phyloP scores from a whole-genome alignment of 2,113 vertebrate genomes.

The Mobula hypostoma region DNA sequence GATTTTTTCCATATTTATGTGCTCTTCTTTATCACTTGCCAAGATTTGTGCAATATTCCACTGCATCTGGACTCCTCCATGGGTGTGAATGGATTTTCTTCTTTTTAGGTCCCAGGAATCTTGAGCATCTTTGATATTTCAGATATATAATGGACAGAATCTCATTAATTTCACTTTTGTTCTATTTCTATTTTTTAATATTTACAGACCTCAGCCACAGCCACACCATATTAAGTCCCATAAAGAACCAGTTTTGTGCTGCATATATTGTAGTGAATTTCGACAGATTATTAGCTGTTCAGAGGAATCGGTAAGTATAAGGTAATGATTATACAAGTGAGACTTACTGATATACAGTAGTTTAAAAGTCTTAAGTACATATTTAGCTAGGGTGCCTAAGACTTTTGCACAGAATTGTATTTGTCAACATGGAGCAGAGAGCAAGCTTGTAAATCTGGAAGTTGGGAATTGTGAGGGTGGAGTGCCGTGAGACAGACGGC shows the following conservation, averaged over 20 bases:
- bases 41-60: background rate
- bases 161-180: background rate
- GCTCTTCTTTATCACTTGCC: background rate
- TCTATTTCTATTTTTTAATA: background rate
- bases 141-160: background rate
- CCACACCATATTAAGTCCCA: constrained; percentile 54
- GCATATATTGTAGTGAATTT: constrained; percentile 59
- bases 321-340: background rate
- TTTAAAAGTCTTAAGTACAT: too few relatives aligned
- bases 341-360: background rate
- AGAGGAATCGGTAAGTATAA: constrained; percentile 61
- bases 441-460: too few relatives aligned
- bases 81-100: background rate
- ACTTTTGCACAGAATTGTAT: too few relatives aligned
- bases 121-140: background rate
- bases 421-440: too few relatives aligned
- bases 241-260: constrained; percentile 61
- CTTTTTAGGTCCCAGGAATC: background rate
- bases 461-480: too few relatives aligned
- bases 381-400: too few relatives aligned
- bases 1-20: background rate
- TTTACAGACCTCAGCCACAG: constrained; percentile 48
- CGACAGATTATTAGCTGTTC: constrained; percentile 67
- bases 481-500: too few relatives aligned
- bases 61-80: background rate